Conservation (phyloP, 2,113 vertebrate genomes). For the Phocoena sinus region DNA sequence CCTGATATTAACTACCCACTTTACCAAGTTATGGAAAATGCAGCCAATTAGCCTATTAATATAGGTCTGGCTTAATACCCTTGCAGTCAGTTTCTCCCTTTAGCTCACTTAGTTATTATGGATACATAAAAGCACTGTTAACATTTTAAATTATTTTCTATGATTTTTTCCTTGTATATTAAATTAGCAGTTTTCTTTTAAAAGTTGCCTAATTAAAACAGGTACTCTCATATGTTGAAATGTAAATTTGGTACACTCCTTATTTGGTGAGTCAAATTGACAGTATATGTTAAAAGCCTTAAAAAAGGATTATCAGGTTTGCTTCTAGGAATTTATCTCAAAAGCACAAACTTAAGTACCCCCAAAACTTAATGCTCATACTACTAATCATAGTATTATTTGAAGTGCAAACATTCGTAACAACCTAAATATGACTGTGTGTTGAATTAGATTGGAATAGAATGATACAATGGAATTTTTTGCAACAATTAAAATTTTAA, state of each 20-base stretch:
- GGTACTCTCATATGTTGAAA: neutral
- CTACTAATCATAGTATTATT: neutral
- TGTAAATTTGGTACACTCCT: neutral
- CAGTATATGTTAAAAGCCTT: neutral
- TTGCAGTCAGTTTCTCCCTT: neutral
- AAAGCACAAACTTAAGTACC: neutral
- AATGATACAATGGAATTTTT: neutral
- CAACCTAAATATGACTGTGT: neutral
- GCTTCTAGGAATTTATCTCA: neutral
- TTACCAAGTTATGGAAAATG: neutral
- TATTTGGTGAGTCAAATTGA: conserved; percentile 8
- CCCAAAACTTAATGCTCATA: neutral
- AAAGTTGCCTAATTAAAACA: conserved; percentile 39
- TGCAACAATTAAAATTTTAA: neutral
- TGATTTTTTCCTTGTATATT: neutral
- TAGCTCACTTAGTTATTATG: neutral
- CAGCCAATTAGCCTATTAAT: neutral
- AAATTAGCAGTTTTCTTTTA: neutral
- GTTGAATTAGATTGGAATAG: neutral
- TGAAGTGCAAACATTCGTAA: neutral
- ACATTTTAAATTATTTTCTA: conserved; percentile 28
- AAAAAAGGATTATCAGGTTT: neutral
- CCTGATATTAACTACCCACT: neutral
- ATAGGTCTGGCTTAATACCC: neutral
- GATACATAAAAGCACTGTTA: neutral